Conservation (phyloP, 2,113 vertebrate genomes). For the Ovis canadensis region DNA sequence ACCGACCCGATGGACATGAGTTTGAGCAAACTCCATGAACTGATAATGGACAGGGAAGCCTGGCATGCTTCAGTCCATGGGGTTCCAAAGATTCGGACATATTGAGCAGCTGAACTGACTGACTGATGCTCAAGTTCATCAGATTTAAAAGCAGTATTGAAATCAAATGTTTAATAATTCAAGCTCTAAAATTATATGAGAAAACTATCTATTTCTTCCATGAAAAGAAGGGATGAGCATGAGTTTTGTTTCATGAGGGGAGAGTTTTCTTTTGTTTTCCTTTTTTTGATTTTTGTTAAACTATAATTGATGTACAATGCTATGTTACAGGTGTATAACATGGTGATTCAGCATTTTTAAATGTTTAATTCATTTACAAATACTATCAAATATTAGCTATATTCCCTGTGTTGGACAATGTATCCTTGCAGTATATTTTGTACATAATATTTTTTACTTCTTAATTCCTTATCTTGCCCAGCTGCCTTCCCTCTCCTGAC, state of each 20-base stretch:
- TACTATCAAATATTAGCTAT: background rate
- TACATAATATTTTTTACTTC: background rate
- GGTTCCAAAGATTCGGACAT: background rate
- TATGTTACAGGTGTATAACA: background rate
- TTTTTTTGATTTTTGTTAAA: background rate
- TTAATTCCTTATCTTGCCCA: background rate
- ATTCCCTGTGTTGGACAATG: background rate
- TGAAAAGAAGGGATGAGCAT: background rate
- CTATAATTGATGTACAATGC: background rate
- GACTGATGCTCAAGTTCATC: background rate
- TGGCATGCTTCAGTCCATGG: background rate
- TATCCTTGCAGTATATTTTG: background rate
- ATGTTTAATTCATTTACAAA: background rate
- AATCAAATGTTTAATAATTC: background rate
- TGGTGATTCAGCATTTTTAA: background rate
- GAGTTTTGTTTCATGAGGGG: background rate
- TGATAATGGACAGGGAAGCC: background rate
- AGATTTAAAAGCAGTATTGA: background rate
- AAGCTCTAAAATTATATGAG: background rate
- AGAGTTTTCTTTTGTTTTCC: background rate
- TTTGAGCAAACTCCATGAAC: background rate
- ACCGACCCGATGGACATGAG: accelerated
- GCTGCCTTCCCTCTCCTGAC: background rate
- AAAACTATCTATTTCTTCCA: background rate
- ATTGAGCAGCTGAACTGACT: background rate